phyloP scores from a whole-genome alignment of 2,797 vertebrate genomes.

The Alectoris magna region DNA sequence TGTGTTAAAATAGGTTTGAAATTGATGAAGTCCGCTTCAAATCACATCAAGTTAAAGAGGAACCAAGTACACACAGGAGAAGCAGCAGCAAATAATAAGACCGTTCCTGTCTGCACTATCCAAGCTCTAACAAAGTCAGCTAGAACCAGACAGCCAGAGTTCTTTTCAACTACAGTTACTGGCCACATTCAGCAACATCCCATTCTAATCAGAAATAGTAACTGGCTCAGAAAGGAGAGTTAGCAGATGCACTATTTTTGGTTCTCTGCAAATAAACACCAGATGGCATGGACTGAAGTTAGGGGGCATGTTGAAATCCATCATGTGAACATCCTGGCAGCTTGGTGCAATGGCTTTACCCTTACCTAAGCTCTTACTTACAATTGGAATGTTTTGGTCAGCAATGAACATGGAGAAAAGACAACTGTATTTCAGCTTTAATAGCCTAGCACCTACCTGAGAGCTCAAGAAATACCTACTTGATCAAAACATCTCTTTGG shows the following conservation, averaged over 20 bases:
- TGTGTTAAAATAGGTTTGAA: background rate
- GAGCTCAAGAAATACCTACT: background rate
- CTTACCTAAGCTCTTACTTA: background rate
- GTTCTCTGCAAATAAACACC: conserved; percentile 36
- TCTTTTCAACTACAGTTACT: conserved; percentile 17
- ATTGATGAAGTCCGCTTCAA: background rate
- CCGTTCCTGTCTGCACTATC: background rate
- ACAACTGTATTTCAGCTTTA: rapidly evolving
- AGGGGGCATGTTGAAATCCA: conserved; percentile 10
- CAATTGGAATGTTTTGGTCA: rapidly evolving
- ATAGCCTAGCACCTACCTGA: background rate
- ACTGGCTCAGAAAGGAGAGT: conserved; percentile 38
- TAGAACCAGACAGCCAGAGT: background rate
- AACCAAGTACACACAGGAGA: background rate
- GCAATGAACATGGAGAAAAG: background rate
- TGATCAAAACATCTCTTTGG: background rate
- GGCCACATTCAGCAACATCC: conserved; percentile 55
- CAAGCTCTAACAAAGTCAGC: background rate
- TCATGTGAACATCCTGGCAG: background rate
- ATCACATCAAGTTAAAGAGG: background rate
- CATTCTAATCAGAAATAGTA: conserved; percentile 34
- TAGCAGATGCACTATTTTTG: conserved; percentile 46
- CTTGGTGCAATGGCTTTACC: background rate
- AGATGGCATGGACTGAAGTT: conserved; percentile 40
- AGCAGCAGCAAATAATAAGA: background rate